These are phyloP conservation scores for Monarcha castaneiventris DNA, from an alignment of 2,113 vertebrate genomes.

Conservation along the genomic window DNA sequence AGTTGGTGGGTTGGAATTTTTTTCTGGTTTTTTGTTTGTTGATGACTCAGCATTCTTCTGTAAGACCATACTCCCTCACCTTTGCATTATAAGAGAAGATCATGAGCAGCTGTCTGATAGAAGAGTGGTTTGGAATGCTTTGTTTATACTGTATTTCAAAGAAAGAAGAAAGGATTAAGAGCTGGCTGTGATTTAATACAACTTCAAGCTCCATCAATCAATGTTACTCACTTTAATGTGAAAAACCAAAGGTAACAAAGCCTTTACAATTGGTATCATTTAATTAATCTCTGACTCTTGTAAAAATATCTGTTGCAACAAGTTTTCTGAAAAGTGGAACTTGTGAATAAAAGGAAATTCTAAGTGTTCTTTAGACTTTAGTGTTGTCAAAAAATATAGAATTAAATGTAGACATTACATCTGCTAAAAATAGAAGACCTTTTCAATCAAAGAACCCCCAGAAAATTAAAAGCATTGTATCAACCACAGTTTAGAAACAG, in stretches of 20 bases:
- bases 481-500: neutral
- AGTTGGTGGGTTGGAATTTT: neutral
- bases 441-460: neutral
- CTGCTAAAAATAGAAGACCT: neutral
- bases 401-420: neutral
- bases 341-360: neutral
- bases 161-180: conserved; percentile 25
- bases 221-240: neutral
- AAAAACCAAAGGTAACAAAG: conserved; percentile 20
- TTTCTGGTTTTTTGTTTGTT: neutral
- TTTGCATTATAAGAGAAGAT: neutral
- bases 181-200: neutral
- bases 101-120: neutral
- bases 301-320: neutral
- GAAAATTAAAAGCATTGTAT: neutral
- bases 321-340: neutral
- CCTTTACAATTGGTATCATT: neutral
- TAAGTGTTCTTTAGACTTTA: neutral
- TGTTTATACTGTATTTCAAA: conserved; percentile 29
- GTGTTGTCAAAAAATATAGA: neutral
- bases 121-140: neutral
- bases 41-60: neutral
- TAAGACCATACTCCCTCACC: neutral
- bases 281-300: conserved; percentile 1
- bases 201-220: neutral